Percentiles rank a stretch among this genome's conserved stretches.
These are phyloP conservation scores for Scartelaos histophorus DNA, from an alignment of 2,113 vertebrate genomes.

Conservation along the genomic window DNA sequence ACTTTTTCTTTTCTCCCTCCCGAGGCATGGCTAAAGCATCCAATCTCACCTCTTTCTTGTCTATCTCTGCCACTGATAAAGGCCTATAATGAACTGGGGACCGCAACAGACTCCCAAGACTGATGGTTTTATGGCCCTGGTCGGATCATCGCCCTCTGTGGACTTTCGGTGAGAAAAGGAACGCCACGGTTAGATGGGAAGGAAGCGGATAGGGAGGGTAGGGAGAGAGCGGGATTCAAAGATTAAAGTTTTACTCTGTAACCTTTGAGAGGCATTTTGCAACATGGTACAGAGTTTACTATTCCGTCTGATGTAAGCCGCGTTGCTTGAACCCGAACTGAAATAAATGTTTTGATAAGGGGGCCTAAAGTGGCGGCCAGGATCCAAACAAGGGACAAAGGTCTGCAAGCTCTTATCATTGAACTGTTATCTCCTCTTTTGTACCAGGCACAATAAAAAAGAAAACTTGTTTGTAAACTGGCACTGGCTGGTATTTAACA, in stretches of 20 bases:
- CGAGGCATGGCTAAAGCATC: constrained; percentile 62
- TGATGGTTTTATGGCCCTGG: constrained; percentile 67
- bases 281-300: constrained; percentile 62
- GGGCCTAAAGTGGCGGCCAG: constrained; percentile 25
- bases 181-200: constrained; percentile 34
- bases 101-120: constrained; percentile 63
- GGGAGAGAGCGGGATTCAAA: constrained; percentile 22
- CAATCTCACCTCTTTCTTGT: constrained; percentile 72
- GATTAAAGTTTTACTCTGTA: constrained; percentile 68
- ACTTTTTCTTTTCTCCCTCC: constrained; percentile 52
- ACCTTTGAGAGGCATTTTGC: constrained; percentile 66
- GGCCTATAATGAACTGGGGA: constrained; percentile 73
- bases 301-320: constrained; percentile 57
- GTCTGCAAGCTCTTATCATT: constrained; percentile 57
- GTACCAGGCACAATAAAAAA: constrained; percentile 46
- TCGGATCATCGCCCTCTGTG: constrained; percentile 67
- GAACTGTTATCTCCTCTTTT: constrained; percentile 53
- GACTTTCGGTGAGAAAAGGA: constrained; percentile 63
- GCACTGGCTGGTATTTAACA: constrained; percentile 35
- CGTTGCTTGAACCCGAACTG: constrained; percentile 32
- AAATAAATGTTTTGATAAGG: constrained; percentile 69
- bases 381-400: constrained; percentile 69
- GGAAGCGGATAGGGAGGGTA: constrained; percentile 33
- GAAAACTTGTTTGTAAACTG: constrained; percentile 59
- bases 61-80: constrained; percentile 74